Base-by-base conservation (phyloP, 2,888 invertebrate genomes). In the Polydrusus pterygomalis region DNA sequence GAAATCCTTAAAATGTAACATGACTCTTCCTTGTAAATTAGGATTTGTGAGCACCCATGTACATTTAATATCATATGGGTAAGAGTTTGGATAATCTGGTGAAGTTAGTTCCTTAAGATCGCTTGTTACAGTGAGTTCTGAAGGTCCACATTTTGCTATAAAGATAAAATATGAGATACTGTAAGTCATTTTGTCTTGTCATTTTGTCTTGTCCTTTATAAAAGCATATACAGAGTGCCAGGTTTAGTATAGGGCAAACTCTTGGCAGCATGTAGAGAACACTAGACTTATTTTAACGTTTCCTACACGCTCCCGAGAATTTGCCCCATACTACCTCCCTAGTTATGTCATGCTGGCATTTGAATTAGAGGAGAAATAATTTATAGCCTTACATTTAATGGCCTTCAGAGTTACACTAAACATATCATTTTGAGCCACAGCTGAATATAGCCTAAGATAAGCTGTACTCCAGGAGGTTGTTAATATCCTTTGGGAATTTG, bases 361-460 rank as follows among this genome's bases (percentile, higher is more conserved):
- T 34, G 34, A 34, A 34, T 34, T 6, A 7, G 1, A 9, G 1
- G 34, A 34, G 7, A 34, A 34, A 9, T 34, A 7, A 6, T 34
- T 34, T 6, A 8, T 34, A 34, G 2, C 71, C 88, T 88, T 88
- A 92, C 92, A 90, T 70, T 87, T 84, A 60, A 90, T 81, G 13
- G 89, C 84, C 45, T 88, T 89, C 64, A 94, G 86, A 0, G 88
- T 89, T 0, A 92, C 90, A 82, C 88, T 88, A 82, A 94, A 93
- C 38, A 96, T 95, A 17, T 90, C 88, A 67, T 91, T 92, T 30
- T 88, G 82, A n/a, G 88, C 87, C 0, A 90, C 90, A 82, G 95
- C 93, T 47, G 82, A 80, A n/a, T 79, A 78, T 40, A 84, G 78
- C 79, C 91, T 89, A 51, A 97, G 84, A 86, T 91, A 92, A 78